Percentiles rank a stretch among this genome's conserved stretches.
Evolutionary conservation across 2,797 vertebrate genomes (phyloP).

Genomic region (Sparus aurata): DNA sequence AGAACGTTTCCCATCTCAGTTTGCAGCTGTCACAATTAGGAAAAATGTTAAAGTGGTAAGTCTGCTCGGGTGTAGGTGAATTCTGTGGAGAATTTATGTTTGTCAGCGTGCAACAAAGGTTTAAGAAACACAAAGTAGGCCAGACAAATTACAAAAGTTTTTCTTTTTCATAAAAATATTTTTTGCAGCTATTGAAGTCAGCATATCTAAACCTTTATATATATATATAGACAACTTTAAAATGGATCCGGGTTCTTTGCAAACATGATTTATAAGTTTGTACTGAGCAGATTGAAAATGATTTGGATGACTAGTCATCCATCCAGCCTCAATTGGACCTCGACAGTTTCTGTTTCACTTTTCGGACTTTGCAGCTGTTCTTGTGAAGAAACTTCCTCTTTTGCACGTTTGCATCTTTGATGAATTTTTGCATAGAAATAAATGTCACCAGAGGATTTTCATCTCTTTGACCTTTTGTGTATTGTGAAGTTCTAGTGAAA

Average conservation of each 20-base stretch:
- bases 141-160: no score
- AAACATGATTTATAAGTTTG: neutral
- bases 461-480: neutral
- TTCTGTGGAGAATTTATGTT: neutral
- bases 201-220: no score
- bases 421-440: conserved; percentile 22
- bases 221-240: no score
- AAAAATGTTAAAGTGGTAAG: no score
- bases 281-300: no score
- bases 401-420: neutral
- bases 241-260: neutral
- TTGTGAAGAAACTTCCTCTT: conserved; percentile 17
- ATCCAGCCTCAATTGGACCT: neutral
- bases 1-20: neutral
- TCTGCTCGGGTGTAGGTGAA: no score
- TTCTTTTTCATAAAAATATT: neutral
- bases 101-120: no score
- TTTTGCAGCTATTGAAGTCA: neutral
- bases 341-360: neutral
- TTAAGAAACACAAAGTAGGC: no score
- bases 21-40: neutral
- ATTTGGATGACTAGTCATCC: neutral
- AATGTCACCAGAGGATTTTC: neutral
- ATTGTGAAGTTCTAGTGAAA: neutral
- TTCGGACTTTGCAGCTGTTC: neutral